Evolutionary conservation across 2,888 invertebrate genomes (phyloP).

Genomic region (Ctenicera cuprea): DNA sequence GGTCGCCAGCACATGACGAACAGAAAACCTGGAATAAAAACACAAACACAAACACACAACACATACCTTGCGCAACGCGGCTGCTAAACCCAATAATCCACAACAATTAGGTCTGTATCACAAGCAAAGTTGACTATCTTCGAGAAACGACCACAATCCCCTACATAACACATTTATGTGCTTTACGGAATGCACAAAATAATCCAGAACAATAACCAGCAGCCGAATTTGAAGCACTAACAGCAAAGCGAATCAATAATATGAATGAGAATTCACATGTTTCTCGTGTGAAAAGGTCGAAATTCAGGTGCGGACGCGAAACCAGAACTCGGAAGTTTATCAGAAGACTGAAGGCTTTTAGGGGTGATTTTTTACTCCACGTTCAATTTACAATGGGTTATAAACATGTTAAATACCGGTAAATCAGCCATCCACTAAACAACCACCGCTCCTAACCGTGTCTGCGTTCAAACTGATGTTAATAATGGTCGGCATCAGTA

Average conservation of each 20-base stretch:
- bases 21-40: neutral
- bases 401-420: conserved; percentile 50
- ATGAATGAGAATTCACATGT: conserved; percentile 38
- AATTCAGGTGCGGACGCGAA: neutral
- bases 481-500: conserved; percentile 49
- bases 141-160: conserved; percentile 20
- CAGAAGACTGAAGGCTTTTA: neutral
- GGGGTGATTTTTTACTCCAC: conserved; percentile 15
- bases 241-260: conserved; percentile 37
- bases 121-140: conserved; percentile 9
- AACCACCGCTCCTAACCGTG: conserved; percentile 35
- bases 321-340: neutral
- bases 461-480: conserved; percentile 47
- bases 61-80: neutral
- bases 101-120: conserved; percentile 33
- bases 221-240: conserved; percentile 27
- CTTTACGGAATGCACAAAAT: conserved; percentile 6
- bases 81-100: conserved; percentile 32
- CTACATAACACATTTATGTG: conserved; percentile 42
- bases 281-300: conserved; percentile 32
- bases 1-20: neutral
- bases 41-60: neutral
- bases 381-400: conserved; percentile 30
- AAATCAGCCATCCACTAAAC: conserved; percentile 16
- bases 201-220: conserved; percentile 7